Percentiles rank a stretch among this genome's conserved stretches.
Evolutionary conservation across 1,140 invertebrate species (phyloP).

Genomic region (Drosophila truncata): DNA sequence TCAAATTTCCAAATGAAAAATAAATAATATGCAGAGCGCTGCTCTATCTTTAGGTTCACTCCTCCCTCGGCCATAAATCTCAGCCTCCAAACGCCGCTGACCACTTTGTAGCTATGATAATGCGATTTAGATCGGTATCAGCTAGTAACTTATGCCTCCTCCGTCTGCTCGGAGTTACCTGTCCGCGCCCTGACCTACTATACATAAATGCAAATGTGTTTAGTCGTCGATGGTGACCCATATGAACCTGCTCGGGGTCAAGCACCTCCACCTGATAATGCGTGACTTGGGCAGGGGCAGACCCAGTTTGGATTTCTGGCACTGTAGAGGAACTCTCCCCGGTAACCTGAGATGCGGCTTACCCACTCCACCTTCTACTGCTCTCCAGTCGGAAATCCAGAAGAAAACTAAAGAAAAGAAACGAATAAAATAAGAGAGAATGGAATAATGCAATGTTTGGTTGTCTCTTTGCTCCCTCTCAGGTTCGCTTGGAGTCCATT

Average conservation of each 20-base stretch:
- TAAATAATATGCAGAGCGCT: background rate
- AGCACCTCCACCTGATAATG: constrained; percentile 80
- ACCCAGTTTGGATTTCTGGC: constrained; percentile 44
- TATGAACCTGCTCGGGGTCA: constrained; percentile 50
- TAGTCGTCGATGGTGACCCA: constrained; percentile 10
- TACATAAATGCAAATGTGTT: constrained; percentile 67
- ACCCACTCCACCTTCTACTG: constrained; percentile 14
- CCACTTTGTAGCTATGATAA: constrained; percentile 50
- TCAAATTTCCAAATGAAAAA: background rate
- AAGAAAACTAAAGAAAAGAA: constrained; percentile 3
- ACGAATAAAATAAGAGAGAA: constrained; percentile 19
- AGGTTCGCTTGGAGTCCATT: constrained; percentile 91
- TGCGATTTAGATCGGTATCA: constrained; percentile 63
- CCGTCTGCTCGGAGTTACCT: constrained; percentile 51
- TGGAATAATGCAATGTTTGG: constrained; percentile 40
- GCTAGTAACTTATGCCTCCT: constrained; percentile 67
- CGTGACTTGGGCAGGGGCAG: constrained; percentile 60
- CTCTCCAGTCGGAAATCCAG: constrained; percentile 23
- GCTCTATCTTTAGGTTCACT: background rate
- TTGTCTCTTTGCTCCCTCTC: constrained; percentile 5
- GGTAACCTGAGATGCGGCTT: constrained; percentile 70
- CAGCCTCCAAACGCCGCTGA: constrained; percentile 28
- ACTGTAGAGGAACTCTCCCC: constrained; percentile 42
- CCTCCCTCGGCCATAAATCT: constrained; percentile 49
- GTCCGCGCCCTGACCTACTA: constrained; percentile 73